Percentiles rank a stretch among this genome's conserved stretches.
Conservation (phyloP, 2,113 vertebrate genomes). For the Poeciliopsis occidentalis region DNA sequence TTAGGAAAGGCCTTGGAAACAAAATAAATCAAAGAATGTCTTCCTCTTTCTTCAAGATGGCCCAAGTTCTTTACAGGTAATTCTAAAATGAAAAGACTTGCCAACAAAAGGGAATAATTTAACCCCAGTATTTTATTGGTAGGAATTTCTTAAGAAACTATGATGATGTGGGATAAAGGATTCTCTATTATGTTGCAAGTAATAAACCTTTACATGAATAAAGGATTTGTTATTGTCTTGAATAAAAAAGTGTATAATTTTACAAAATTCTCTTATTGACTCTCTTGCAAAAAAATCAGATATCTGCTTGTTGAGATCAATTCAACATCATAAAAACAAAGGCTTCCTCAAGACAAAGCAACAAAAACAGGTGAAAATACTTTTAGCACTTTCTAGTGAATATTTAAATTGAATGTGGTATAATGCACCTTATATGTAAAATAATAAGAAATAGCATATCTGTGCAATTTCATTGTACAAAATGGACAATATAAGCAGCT, state of each 20-base stretch:
- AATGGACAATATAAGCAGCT: not conserved
- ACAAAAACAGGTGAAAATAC: not conserved
- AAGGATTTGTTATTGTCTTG: not conserved
- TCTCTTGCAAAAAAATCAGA: not conserved
- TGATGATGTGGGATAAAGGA: not conserved
- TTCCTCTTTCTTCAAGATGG: not conserved
- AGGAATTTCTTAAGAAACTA: slow-evolving; percentile 11
- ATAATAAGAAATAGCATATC: not conserved
- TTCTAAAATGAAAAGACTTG: slow-evolving; percentile 15
- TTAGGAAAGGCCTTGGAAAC: slow-evolving; percentile 11
- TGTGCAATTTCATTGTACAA: not conserved
- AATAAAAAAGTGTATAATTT: not conserved
- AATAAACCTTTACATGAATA: slow-evolving; percentile 14
- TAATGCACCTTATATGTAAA: not conserved
- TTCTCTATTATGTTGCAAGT: not conserved
- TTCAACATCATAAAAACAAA: not conserved
- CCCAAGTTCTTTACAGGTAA: not conserved
- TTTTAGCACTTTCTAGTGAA: not conserved
- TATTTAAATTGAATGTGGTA: not conserved
- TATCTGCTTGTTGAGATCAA: not conserved
- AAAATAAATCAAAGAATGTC: not conserved
- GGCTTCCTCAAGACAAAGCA: not conserved
- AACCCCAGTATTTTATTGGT: slow-evolving; percentile 38
- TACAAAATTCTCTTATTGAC: not conserved
- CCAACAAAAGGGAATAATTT: slow-evolving; percentile 21